Evolutionary conservation across 2,113 vertebrate genomes (phyloP), one percentile per base, ranked within the genome.

Genomic region (Rallus limicola): DNA sequence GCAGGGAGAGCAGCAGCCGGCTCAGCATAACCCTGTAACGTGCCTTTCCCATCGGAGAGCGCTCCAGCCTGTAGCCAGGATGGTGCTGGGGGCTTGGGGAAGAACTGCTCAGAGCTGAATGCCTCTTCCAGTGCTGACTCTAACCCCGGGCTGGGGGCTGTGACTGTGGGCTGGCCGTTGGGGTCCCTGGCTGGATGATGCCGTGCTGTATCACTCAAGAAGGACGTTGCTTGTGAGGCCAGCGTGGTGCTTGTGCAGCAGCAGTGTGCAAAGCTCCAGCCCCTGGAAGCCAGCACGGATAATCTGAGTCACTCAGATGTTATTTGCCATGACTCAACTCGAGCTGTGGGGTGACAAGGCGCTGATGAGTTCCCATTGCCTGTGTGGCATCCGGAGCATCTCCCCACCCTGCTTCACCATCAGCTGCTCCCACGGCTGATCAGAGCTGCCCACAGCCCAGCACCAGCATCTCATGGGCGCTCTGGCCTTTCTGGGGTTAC

Each of bases 21-120:
- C 38, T 38, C 70, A 48, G 0, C 9, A 3, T 4, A 2, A 53
- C 48, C 40, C 12, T 11, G 4, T 19, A 11, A 10, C 0, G 0
- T 0, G 7, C 8, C 1, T 76, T 76, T 94, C 79, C 56, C 44
- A 4, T 0, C 3, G 26, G 48, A 4, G 5, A 44, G 36, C 5
- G 38, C 42, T 76, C 67, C 0, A 7, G 75, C 8, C 9, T 33
- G 15, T 1, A 20, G 29, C 71, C 26, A 33, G 31, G 71, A 3
- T 0, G 7, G 44, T 9, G 53, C 80, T 48, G 81, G 34, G 13
- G 16, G 3, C 34, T 16, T 21, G 16, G 42, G 48, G 17, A 46
- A 56, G 84, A 31, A 7, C n/a, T 77, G 63, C 36, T 74, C 60
- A 12, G 63, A 65, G 68, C 20, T 29, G 17, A 79, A 52, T 26